Conservation (phyloP, 2,113 vertebrate genomes). For the Ornithorhynchus anatinus region DNA sequence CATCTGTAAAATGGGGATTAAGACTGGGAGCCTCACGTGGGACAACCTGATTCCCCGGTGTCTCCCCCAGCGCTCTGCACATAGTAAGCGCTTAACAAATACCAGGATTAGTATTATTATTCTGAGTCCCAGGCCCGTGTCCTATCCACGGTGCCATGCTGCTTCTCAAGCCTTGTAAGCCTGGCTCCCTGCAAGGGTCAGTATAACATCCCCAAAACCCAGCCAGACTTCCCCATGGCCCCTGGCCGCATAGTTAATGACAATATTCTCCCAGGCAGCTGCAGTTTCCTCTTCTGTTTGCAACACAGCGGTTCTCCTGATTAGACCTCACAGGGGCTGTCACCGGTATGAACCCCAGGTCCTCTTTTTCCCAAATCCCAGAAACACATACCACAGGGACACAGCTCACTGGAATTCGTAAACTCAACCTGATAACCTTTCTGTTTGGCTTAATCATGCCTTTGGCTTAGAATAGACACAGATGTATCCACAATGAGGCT, state of each 20-base stretch:
- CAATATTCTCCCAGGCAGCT: slow-evolving; percentile 34
- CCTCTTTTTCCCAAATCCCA: slow-evolving; percentile 20
- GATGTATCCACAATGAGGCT: background rate
- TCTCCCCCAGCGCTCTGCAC: background rate
- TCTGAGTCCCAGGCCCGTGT: slow-evolving; percentile 5
- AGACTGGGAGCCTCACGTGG: background rate
- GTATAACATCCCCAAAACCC: slow-evolving; percentile 11
- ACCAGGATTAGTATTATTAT: background rate
- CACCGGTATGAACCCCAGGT: background rate
- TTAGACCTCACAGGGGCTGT: slow-evolving; percentile 34
- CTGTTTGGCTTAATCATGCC: background rate
- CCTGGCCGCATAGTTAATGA: slow-evolving; percentile 31
- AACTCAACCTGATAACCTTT: background rate
- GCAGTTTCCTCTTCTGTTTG: slow-evolving; percentile 39
- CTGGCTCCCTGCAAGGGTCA: background rate
- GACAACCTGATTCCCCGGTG: background rate
- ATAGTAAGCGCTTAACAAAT: background rate
- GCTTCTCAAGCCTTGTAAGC: background rate
- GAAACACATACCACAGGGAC: background rate
- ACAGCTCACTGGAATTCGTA: background rate
- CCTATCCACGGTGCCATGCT: background rate
- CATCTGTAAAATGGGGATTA: too few species aligned
- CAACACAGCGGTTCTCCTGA: slow-evolving; percentile 34
- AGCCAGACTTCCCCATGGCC: slow-evolving; percentile 1
- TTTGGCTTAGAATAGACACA: background rate